Base-by-base conservation (phyloP, 37 sponge, comb jelly and placozoan genomes). In the Haliclona indistincta region DNA sequence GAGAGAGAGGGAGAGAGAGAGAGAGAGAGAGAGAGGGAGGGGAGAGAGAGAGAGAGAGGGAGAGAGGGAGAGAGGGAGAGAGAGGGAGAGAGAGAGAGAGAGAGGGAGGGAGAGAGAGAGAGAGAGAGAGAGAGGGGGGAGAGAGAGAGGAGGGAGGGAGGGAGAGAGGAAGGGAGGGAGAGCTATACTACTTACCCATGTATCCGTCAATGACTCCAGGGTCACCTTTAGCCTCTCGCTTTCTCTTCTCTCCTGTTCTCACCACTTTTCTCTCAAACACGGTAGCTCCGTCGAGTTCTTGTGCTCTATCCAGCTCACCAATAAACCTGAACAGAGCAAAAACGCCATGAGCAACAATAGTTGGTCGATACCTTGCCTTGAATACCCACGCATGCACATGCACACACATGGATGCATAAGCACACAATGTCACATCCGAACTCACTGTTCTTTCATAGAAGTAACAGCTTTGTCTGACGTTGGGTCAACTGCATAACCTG, bases 171-270 rank as follows among this genome's bases (percentile, higher is more conserved):
- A 25, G 64, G 64, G 64, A 63, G n/a, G n/a, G n/a, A n/a, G n/a
- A n/a, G n/a, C n/a, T n/a, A n/a, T n/a, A n/a, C n/a, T n/a, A n/a
- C n/a, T 54, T 58, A 58, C 94, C 96, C 69, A 76, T 71, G 81
- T 93, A 98, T 38, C 91, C 93, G 28, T 98, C 99, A 0, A 92
- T 54, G 43, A 89, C 83, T 25, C 62, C 70, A 17, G 99, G 91
- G 25, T 91, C 93, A 1, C 99, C 99, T 33, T 74, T 66, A 5
- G 77, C 83, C 54, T 82, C 84, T 52, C 93, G 60, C 81, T 87
- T 88, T 45, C 99, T 56, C 71, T 98, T 98, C 69, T 79, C 70
- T 4, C 82, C 87, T 0, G 81, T 80, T 8, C 53, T 63, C 47
- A 64, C 75, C 23, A 32, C 60, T 44, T 76, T 63, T 81, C 85